Conservation (phyloP, 2,113 vertebrate species). For the Sclerurus mexicanus region DNA sequence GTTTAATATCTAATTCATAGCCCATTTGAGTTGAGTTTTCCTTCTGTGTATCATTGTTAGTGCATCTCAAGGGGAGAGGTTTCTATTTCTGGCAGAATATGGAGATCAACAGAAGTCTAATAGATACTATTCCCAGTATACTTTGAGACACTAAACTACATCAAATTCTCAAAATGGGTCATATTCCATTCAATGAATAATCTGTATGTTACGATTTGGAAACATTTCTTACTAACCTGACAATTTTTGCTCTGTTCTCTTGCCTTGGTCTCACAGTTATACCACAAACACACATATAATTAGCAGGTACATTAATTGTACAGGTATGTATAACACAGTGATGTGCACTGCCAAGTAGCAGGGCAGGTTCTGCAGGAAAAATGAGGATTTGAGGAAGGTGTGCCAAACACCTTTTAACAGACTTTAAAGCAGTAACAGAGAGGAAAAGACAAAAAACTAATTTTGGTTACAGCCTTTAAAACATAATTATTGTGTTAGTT, state of each 20-base stretch:
- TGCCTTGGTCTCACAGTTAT: background rate
- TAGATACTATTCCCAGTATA: background rate
- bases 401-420: background rate
- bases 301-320: background rate
- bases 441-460: background rate
- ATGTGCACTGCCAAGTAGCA: background rate
- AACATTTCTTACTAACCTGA: background rate
- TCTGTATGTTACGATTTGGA: background rate
- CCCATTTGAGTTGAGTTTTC: background rate
- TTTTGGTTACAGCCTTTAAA: background rate
- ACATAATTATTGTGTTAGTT: background rate
- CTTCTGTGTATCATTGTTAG: background rate
- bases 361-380: constrained; percentile 27
- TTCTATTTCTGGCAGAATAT: background rate
- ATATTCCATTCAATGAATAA: background rate
- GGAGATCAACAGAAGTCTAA: background rate
- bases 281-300: background rate
- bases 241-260: background rate
- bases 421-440: background rate
- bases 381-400: background rate
- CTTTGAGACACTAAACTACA: background rate
- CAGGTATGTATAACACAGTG: background rate
- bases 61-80: background rate
- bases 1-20: background rate
- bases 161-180: background rate